Conservation (phyloP, 1,140 invertebrate genomes). For the Drosophila yakuba region DNA sequence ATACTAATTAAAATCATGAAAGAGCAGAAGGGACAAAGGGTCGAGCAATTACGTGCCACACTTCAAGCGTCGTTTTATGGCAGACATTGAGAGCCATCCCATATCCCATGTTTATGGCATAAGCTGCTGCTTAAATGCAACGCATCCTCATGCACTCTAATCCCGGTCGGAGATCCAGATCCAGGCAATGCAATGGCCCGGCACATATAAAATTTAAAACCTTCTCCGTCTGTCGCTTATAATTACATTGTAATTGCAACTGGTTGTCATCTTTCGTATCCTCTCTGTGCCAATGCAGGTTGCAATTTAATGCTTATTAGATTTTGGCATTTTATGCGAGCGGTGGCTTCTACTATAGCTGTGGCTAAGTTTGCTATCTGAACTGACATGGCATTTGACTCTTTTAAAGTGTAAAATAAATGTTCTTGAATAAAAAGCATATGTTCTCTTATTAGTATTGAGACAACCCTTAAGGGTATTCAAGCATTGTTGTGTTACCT, state of each 20-base stretch:
- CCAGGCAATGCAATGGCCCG: slow-evolving; percentile 15
- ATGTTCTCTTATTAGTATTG: neutral
- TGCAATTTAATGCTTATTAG: slow-evolving; percentile 61
- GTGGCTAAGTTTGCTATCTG: neutral
- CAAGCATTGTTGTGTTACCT: neutral
- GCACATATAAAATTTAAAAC: slow-evolving; percentile 48
- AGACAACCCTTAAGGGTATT: slow-evolving; percentile 12
- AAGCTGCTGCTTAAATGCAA: slow-evolving; percentile 57
- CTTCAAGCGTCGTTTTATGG: slow-evolving; percentile 74
- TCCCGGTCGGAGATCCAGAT: slow-evolving; percentile 36
- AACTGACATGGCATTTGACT: neutral
- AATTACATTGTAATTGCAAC: slow-evolving; percentile 62
- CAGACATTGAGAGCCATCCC: slow-evolving; percentile 46
- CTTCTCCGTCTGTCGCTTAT: slow-evolving; percentile 41
- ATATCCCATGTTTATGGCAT: slow-evolving; percentile 61
- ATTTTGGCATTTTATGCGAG: slow-evolving; percentile 47
- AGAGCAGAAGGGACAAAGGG: slow-evolving; percentile 29
- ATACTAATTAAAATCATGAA: slow-evolving; percentile 70
- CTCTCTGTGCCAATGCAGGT: slow-evolving; percentile 7
- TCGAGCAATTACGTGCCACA: slow-evolving; percentile 66
- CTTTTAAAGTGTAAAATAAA: neutral
- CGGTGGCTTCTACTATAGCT: neutral
- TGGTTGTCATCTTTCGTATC: slow-evolving; percentile 21
- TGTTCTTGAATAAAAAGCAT: no score
- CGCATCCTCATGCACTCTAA: slow-evolving; percentile 41